Conservation (phyloP, 2,113 vertebrate species). For the Tragelaphus buxtoni region DNA sequence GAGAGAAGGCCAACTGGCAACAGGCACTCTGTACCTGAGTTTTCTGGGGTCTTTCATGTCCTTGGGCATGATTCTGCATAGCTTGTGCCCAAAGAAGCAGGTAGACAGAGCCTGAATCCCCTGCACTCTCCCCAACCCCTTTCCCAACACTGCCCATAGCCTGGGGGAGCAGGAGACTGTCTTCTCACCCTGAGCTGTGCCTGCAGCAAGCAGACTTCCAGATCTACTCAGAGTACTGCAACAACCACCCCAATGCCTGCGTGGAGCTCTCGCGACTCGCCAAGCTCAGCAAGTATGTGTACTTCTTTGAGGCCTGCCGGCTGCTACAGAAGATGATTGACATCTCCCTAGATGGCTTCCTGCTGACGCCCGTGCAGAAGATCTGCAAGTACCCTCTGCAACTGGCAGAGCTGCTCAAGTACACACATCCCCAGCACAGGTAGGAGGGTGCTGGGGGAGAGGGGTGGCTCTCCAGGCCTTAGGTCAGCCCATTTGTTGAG, state of each 20-base stretch:
- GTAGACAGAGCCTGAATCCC: neutral
- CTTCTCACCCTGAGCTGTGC: neutral
- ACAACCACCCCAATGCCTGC: conserved; percentile 96
- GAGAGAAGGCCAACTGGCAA: neutral
- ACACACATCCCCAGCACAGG: conserved; percentile 95
- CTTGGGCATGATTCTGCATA: neutral
- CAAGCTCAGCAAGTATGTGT: conserved; percentile 94
- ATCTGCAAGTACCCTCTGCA: conserved; percentile 99
- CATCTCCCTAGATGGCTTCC: conserved; percentile 95
- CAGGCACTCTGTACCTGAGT: neutral
- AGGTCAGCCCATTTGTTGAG: neutral
- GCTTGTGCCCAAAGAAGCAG: neutral
- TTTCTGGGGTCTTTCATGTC: neutral
- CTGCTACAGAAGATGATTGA: conserved; percentile 97
- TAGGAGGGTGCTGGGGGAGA: neutral
- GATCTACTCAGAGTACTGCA: conserved; percentile 98
- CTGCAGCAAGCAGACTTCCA: conserved; percentile 95
- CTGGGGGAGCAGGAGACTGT: neutral
- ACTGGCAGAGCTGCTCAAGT: conserved; percentile 95
- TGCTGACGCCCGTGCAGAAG: conserved; percentile 96
- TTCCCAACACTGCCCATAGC: neutral
- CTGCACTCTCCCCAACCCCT: neutral
- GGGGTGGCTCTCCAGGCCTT: neutral
- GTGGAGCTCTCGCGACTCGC: conserved; percentile 91
- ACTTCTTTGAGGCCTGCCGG: conserved; percentile 97